Percentiles rank a stretch among this genome's conserved stretches.
Evolutionary conservation across 1,140 invertebrate genomes (phyloP).

Genomic region (Archegozetes longisetosus): DNA sequence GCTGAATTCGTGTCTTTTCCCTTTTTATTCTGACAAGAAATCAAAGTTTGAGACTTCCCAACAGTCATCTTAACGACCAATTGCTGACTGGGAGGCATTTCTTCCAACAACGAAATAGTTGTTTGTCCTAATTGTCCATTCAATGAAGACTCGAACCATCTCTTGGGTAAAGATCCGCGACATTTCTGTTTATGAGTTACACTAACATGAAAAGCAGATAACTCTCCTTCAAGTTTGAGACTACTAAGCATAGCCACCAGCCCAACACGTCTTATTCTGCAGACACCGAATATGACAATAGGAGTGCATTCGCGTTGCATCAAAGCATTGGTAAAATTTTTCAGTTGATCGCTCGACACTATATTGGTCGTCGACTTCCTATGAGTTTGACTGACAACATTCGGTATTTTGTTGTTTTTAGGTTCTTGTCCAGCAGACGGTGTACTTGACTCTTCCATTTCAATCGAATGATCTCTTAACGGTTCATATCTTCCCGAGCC

Average conservation of each 20-base stretch:
- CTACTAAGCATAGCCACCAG: conserved; percentile 78
- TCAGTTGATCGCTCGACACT: conserved; percentile 18
- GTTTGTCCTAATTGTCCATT: conserved; percentile 78
- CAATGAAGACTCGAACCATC: conserved; percentile 61
- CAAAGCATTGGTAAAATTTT: conserved; percentile 25
- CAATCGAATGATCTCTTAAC: conserved; percentile 25
- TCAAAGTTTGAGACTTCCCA: conserved; percentile 75
- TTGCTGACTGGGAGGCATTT: conserved; percentile 65
- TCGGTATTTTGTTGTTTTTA: conserved; percentile 5
- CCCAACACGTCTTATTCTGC: conserved; percentile 67
- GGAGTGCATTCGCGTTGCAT: conserved; percentile 34
- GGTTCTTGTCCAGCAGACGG: conserved; percentile 17
- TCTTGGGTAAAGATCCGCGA: conserved; percentile 35
- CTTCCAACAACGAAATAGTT: conserved; percentile 80
- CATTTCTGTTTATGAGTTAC: conserved; percentile 54
- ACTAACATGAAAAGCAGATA: conserved; percentile 58
- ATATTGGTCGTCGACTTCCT: conserved; percentile 8
- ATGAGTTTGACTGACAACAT: conserved; percentile 19
- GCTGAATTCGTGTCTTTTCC: conserved; percentile 51
- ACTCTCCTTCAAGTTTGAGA: conserved; percentile 75
- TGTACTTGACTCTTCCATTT: conserved; percentile 31
- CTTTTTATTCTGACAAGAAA: conserved; percentile 42
- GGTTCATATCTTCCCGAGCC: conserved; percentile 38
- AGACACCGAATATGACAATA: conserved; percentile 66
- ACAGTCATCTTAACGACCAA: conserved; percentile 80